These are phyloP conservation scores for Arctocebus calabarensis DNA, from an alignment of 2,797 vertebrate species.

Conservation along the genomic window DNA sequence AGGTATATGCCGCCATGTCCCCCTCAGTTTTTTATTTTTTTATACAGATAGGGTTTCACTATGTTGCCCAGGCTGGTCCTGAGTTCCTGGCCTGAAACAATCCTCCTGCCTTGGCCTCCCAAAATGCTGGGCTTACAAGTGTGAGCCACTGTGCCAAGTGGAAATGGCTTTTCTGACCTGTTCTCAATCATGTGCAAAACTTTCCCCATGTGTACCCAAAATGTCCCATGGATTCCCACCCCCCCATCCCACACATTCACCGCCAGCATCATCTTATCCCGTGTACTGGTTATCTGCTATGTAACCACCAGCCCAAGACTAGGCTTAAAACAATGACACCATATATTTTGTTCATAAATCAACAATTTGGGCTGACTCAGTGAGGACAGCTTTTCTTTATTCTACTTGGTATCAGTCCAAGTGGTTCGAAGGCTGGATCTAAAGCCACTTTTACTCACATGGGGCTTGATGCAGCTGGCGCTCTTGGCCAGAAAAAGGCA, in stretches of 20 bases:
- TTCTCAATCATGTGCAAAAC: background rate
- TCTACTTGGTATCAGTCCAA: background rate
- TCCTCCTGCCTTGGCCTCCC: background rate
- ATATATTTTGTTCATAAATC: background rate
- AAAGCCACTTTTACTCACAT: background rate
- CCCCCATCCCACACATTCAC: background rate
- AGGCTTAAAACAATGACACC: background rate
- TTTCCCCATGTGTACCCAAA: background rate
- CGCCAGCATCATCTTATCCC: background rate
- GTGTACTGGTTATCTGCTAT: background rate
- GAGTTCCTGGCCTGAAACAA: background rate
- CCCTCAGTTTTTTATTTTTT: background rate
- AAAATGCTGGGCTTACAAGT: background rate
- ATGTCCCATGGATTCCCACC: background rate
- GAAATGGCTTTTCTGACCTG: background rate
- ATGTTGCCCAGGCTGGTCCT: background rate
- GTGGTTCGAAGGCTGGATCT: background rate
- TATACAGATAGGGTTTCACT: background rate
- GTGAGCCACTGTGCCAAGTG: background rate
- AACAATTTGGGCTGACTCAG: background rate
- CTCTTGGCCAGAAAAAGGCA: background rate
- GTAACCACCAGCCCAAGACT: background rate
- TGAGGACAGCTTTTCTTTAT: background rate
- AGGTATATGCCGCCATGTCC: background rate
- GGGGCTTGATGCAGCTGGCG: background rate